Evolutionary conservation across 2,797 vertebrate genomes (phyloP).

Genomic region (Clarias laeviceps): DNA sequence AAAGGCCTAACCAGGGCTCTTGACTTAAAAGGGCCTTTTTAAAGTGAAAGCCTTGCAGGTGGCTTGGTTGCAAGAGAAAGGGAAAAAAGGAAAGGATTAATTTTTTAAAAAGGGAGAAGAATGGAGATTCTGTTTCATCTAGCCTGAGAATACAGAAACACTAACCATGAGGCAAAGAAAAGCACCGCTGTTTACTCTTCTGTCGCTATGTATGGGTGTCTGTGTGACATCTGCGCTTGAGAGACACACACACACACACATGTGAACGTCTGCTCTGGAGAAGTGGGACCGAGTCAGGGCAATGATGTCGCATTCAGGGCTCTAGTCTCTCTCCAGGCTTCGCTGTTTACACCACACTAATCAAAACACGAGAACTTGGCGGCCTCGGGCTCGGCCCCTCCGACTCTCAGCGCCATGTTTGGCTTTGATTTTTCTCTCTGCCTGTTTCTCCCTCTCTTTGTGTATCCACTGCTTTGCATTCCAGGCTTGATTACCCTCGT

Average conservation of each 20-base stretch:
- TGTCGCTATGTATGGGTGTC: neutral
- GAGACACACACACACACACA: neutral
- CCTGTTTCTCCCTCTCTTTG: slow-evolving; percentile 15
- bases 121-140: slow-evolving; percentile 23
- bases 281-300: slow-evolving; percentile 2
- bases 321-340: slow-evolving; percentile 31
- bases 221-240: slow-evolving; percentile 21
- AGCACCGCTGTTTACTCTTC: slow-evolving; percentile 31
- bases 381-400: neutral
- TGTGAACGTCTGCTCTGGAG: slow-evolving; percentile 7
- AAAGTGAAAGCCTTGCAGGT: slow-evolving; percentile 39
- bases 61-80: slow-evolving; percentile 18
- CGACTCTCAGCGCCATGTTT: slow-evolving; percentile 40
- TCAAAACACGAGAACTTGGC: slow-evolving; percentile 47
- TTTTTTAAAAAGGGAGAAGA: slow-evolving; percentile 13
- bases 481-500: slow-evolving; percentile 41
- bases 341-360: slow-evolving; percentile 50
- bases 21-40: slow-evolving; percentile 36
- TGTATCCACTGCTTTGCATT: slow-evolving; percentile 34
- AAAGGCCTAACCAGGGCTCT: slow-evolving; percentile 23
- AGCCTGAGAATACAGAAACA: slow-evolving; percentile 30
- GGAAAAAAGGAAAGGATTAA: slow-evolving; percentile 15
- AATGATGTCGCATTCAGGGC: slow-evolving; percentile 8
- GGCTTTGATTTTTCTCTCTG: slow-evolving; percentile 29
- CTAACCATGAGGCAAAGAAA: slow-evolving; percentile 14